Percentiles rank a stretch among this genome's conserved stretches.
These are phyloP conservation scores for crab-eating macaque (Macaca fascicularis) DNA, from an alignment of 2,113 vertebrate genomes.

Conservation along the genomic window T2T-MFA8v1.1 NC_088375.1:201024001-201024500, in stretches of 20 bases:
- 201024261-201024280: slow-evolving; percentile 10
- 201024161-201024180: background rate
- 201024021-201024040: background rate
- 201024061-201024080: accelerated
- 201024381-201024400: slow-evolving; percentile 3
- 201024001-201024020: background rate
- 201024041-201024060: background rate
- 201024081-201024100: background rate
- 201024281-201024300: background rate
- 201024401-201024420: background rate
- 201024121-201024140: background rate
- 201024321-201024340: slow-evolving; percentile 46
- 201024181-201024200: background rate
- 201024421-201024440: background rate
- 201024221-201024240: slow-evolving; percentile 41
- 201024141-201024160: background rate
- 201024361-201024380: background rate
- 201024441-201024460: background rate
- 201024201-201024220: slow-evolving; percentile 7
- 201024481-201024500: background rate
- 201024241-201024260: background rate
- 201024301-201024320: background rate
- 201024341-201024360: background rate
- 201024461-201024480: background rate
- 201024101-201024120: background rate